Evolutionary conservation across 2,113 vertebrate genomes (phyloP), one percentile per base, ranked within the genome.

Genomic region (Callospermophilus lateralis): DNA sequence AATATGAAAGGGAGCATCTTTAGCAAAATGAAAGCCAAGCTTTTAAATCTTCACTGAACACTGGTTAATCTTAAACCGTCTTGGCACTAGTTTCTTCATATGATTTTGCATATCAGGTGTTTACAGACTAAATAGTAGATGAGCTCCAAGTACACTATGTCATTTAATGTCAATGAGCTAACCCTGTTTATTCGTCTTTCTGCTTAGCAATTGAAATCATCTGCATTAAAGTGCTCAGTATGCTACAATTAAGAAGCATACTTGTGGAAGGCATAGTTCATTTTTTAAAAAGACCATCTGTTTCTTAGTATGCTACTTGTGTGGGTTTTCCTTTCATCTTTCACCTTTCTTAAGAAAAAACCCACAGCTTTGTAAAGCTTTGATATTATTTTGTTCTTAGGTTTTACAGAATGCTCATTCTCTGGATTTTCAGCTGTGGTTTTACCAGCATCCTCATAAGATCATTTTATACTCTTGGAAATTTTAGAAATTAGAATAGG

Each of bases 71-170:
- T 74, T 97, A 84, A 93, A 92, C 96, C 0, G 0, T 92, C 70
- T 63, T 96, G 37, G 77, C 94, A 92, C 73, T 97, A 42, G 77
- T 95, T 24, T 96, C 81, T 55, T 96, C 93, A 81, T 85, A 74
- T n/a, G 42, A 6, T 95, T 97, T 97, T 97, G 95, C 96, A 95
- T 98, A 97, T 98, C 97, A 98, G 95, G 97, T 97, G 93, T 98
- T 97, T 96, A 92, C 98, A 98, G 97, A 95, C 96, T 92, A 97
- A 97, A 96, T 32, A 92, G 90, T 97, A 97, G 92, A 84, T 91
- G 96, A 97, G 94, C 90, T 96, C 58, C 84, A 91, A 97, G 81
- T 97, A 95, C 92, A 72, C 92, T 76, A 4, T 92, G 96, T 93
- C 95, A 91, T 89, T 96, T 96, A 95, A 96, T 96, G 96, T 93